phyloP scores from a whole-genome alignment of 2,888 invertebrate species.

The Ethmia dodecea region DNA sequence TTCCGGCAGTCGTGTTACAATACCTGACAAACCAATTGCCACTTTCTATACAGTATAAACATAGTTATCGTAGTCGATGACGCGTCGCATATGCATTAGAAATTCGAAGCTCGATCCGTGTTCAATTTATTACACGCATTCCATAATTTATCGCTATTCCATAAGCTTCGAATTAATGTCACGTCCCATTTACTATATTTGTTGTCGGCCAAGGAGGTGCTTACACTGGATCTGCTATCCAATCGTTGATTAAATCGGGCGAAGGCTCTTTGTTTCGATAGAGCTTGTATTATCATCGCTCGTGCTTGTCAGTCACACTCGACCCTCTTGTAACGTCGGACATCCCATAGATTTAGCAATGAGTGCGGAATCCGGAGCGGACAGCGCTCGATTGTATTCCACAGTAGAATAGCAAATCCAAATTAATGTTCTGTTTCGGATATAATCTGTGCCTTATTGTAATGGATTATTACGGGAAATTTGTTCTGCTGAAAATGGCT shows the following conservation, averaged over 20 bases:
- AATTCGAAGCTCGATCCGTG: constrained; percentile 36
- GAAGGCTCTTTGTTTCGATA: constrained; percentile 43
- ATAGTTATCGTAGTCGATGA: constrained; percentile 5
- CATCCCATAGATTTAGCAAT: constrained; percentile 20
- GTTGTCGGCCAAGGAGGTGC: constrained; percentile 35
- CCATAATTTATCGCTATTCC: constrained; percentile 42
- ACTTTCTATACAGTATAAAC: too few species aligned
- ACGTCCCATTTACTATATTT: constrained; percentile 40
- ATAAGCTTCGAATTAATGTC: constrained; percentile 41
- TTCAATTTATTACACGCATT: constrained; percentile 48
- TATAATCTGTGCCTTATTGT: too few species aligned
- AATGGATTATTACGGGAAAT: not conserved
- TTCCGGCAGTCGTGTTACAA: too few species aligned
- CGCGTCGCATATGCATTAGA: constrained; percentile 25
- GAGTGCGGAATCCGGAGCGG: constrained; percentile 22
- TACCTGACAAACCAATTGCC: too few species aligned
- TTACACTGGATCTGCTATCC: constrained; percentile 38
- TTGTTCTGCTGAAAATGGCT: too few species aligned
- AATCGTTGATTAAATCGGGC: constrained; percentile 50
- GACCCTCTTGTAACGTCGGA: constrained; percentile 39
- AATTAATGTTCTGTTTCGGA: too few species aligned
- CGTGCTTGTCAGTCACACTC: constrained; percentile 48
- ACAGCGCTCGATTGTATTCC: constrained; percentile 26
- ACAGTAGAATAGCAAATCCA: constrained; percentile 13
- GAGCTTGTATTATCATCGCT: constrained; percentile 43